A percentile compares a stretch with the other conserved stretches of the same genome.
These are phyloP conservation scores for Carcinoscorpius rotundicauda DNA, from an alignment of 1,140 invertebrate species.

Conservation along the genomic window DNA sequence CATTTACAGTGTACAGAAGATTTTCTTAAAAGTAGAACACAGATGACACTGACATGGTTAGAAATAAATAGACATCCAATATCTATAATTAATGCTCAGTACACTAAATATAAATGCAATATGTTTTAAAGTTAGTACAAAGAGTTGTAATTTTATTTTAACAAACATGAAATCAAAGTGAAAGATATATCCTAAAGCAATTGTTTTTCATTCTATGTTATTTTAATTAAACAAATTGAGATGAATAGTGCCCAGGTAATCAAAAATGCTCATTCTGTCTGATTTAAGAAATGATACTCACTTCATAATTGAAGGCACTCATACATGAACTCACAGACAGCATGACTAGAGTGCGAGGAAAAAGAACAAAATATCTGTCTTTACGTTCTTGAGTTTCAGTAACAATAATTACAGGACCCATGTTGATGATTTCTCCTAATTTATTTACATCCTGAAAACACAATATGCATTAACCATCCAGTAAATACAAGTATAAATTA, in stretches of 20 bases:
- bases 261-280: not conserved
- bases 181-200: too few relatives aligned
- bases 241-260: conserved; percentile 2
- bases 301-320: conserved; percentile 92
- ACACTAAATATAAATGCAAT: too few relatives aligned
- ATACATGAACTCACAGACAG: conserved; percentile 78
- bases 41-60: too few relatives aligned
- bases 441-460: conserved; percentile 32
- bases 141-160: too few relatives aligned
- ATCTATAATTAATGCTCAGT: too few relatives aligned
- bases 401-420: conserved; percentile 67
- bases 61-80: too few relatives aligned
- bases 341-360: conserved; percentile 74
- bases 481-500: conserved; percentile 1
- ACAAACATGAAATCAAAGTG: too few relatives aligned
- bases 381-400: conserved; percentile 49
- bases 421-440: conserved; percentile 38
- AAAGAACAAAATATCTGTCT: conserved; percentile 85
- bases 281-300: conserved; percentile 32
- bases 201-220: too few relatives aligned
- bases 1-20: too few relatives aligned
- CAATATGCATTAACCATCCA: not conserved
- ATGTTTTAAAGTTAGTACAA: too few relatives aligned
- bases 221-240: not conserved
- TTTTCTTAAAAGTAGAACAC: too few relatives aligned